Percentiles rank a stretch among this genome's conserved stretches.
These are phyloP conservation scores for Acutogordius australiensis DNA, from an alignment of 2,888 invertebrate genomes.

Conservation along the genomic window DNA sequence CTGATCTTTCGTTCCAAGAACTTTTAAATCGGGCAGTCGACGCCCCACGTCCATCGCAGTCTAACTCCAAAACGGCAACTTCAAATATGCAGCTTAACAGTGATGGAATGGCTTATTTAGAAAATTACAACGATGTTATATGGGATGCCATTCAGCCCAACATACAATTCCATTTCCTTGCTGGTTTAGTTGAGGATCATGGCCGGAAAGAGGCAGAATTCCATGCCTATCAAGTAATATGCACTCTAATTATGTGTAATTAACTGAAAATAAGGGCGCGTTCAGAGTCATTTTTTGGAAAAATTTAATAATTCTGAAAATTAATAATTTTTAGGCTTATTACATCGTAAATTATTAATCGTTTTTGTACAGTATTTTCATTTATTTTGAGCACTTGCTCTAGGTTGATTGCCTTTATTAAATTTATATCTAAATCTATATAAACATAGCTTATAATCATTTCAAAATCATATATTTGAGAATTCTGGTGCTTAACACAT, in stretches of 20 bases:
- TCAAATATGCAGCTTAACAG: background rate
- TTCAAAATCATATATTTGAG: too few species aligned
- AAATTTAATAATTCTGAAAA: too few species aligned
- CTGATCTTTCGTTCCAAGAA: conserved; percentile 11
- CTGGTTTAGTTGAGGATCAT: conserved; percentile 28
- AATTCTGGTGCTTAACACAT: too few species aligned
- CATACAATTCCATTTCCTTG: conserved; percentile 28
- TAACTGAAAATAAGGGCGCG: too few species aligned
- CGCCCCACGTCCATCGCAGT: conserved; percentile 13
- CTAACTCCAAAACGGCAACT: background rate
- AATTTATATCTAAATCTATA: too few species aligned
- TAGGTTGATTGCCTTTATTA: too few species aligned
- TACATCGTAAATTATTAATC: background rate
- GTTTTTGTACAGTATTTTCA: too few species aligned
- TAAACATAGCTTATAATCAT: too few species aligned
- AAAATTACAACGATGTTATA: background rate
- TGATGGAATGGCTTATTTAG: too few species aligned
- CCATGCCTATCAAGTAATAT: conserved; percentile 26
- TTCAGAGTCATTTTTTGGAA: too few species aligned
- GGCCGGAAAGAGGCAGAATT: conserved; percentile 24
- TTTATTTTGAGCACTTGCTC: too few species aligned
- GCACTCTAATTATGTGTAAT: too few species aligned
- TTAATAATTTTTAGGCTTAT: background rate
- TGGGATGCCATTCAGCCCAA: conserved; percentile 24
- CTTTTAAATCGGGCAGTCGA: background rate